Conservation (phyloP, 2,888 invertebrate species). For the Ecdyonurus torrentis region DNA sequence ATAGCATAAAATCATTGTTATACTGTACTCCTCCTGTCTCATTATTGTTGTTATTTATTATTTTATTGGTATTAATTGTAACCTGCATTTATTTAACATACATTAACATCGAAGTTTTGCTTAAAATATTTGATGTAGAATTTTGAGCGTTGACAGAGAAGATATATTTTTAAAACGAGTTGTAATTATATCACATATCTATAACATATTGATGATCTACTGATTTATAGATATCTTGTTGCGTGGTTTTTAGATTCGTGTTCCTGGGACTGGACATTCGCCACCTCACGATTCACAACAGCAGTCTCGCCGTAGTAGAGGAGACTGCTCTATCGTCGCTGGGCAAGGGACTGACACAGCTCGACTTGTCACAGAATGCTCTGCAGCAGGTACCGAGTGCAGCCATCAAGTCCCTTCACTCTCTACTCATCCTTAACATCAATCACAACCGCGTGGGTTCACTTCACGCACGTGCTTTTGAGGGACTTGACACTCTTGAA, state of each 20-base stretch:
- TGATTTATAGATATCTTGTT: neutral
- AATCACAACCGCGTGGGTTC: slow-evolving; percentile 72
- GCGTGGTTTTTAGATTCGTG: slow-evolving; percentile 54
- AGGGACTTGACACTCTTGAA: slow-evolving; percentile 71
- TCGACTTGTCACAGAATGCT: slow-evolving; percentile 77
- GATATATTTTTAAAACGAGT: too few relatives aligned
- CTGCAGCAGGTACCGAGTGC: slow-evolving; percentile 62
- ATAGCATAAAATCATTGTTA: too few relatives aligned
- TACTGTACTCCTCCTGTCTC: too few relatives aligned
- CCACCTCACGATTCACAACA: slow-evolving; percentile 76
- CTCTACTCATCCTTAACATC: slow-evolving; percentile 70
- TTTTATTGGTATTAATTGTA: too few relatives aligned
- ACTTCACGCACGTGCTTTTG: slow-evolving; percentile 65
- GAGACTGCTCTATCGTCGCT: slow-evolving; percentile 75
- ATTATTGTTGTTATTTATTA: too few relatives aligned
- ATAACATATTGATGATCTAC: too few relatives aligned
- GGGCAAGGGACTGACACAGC: slow-evolving; percentile 74
- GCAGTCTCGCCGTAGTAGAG: slow-evolving; percentile 72
- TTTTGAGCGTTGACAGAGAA: too few relatives aligned
- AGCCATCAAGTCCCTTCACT: slow-evolving; percentile 63
- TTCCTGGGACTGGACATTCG: slow-evolving; percentile 76
- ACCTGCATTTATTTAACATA: too few relatives aligned
- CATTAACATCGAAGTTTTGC: too few relatives aligned
- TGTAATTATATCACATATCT: too few relatives aligned
- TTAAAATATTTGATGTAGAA: too few relatives aligned